Evolutionary conservation across 2,797 vertebrate species (phyloP), one percentile per base, ranked within the genome.

Genomic region (Pangasius sanitwongsei): DNA sequence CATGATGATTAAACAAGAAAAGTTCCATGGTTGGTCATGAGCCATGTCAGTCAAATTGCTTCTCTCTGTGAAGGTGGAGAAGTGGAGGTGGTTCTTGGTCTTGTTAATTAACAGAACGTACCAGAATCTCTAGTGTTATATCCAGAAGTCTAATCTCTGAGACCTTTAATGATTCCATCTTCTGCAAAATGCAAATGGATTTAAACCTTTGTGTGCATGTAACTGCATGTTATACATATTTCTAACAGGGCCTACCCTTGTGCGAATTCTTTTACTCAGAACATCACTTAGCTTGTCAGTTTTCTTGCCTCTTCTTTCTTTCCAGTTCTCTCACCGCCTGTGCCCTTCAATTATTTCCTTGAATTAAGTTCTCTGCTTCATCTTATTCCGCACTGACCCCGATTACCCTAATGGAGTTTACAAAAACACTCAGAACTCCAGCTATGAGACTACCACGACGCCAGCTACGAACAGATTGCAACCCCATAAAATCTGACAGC

Each of bases 311-410:
- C 34, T 70, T 15, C 74, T 48, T 78, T 53, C 74, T 48, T 69
- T 65, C 16, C 2, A 11, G 31, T 16, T 9, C n/a, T 85, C 59
- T 59, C 18, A 11, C 48, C 34, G 59, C 72, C 2, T 72, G 8
- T 74, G 75, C 37, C 77, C 41, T 86, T 86, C 15, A 82, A 34
- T 72, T 63, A 83, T 63, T 53, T 80, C 41, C 37, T 28, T 12
- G 6, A 53, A 86, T 89, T 65, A 53, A 86, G 59, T 85, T 78
- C 28, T 23, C 41, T 28, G 18, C 63, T 70, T 89, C 83, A 70
- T 89, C 74, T 86, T 34, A 61, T 55, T 34, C 59, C 16, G 28
- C 12, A 3, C 59, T 70, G 13, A 70, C 74, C 72, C 74, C 6
- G 23, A 78, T 85, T 5, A 34, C 57, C 18, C 44, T 81, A 72